Evolutionary conservation across 23 tunicate species (phyloP), one percentile per base, ranked within the genome.

Genomic region (Phallusia fumigata): DNA sequence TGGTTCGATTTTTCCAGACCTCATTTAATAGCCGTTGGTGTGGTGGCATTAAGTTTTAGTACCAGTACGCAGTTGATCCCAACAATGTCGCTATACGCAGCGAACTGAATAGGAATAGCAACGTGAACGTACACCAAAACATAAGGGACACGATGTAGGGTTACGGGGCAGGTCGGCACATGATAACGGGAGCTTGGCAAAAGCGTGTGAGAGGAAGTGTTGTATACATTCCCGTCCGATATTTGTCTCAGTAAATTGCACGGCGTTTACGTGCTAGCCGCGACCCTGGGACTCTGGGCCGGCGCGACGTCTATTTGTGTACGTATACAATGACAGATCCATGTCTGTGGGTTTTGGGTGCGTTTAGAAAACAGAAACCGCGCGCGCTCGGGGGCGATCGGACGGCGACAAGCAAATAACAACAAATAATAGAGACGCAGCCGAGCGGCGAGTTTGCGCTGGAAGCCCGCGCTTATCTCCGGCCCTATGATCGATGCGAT

Each of bases 401-500:
- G 69, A 58, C 69, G 69, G 69, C 69, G 69, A 58, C 69, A 58
- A 58, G 69, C 69, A 58, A 58, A 58, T 58, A 58, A 58, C 69
- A 58, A 58, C 69, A 58, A 58, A 58, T 58, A 58, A 58, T 58
- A 58, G 69, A 58, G 69, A 24, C 69, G 69, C 69, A 58, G 1
- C 97, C 21, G 91, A 87, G 28, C 86, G n/a, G n/a, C n/a, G 88
- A 21, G 87, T 92, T 10, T 78, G 96, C 33, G 96, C 87, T 74
- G 96, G 96, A 34, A 86, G 87, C 65, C 86, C 90, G 36, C 87
- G 97, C 73, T 77, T 92, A 30, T 79, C 84, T 49, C 86, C 89
- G 19, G 88, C 85, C 19, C 28, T 58, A 58, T 58, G 69, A 58
- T 58, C 69, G 69, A 58, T 58, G 69, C 16, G 69, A 24, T 24